These are phyloP conservation scores for Sinocyclocheilus maitianheensis DNA, from an alignment of 2,113 vertebrate species.

Conservation along the genomic window DNA sequence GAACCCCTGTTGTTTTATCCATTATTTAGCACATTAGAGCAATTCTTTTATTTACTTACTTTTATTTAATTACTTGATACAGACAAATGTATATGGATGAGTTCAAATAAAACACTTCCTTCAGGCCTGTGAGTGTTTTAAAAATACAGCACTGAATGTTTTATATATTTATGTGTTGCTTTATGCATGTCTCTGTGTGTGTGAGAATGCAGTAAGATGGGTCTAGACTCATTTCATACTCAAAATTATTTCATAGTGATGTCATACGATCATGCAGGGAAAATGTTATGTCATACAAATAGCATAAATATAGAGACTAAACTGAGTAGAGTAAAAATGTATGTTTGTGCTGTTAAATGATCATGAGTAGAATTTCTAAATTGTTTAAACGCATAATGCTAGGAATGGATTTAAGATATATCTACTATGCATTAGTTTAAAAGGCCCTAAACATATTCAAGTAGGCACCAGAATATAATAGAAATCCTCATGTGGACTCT, in stretches of 20 bases:
- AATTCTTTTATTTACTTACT: not conserved
- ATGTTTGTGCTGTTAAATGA: not conserved
- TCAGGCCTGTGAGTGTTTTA: not conserved
- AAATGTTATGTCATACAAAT: slow-evolving; percentile 3
- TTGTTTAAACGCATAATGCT: too few relatives aligned
- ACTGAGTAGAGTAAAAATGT: not conserved
- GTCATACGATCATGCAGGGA: not conserved
- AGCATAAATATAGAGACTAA: not conserved
- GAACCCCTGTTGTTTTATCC: too few relatives aligned
- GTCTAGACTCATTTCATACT: not conserved
- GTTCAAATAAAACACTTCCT: not conserved
- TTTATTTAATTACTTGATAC: not conserved
- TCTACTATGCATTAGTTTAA: not conserved
- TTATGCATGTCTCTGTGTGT: not conserved
- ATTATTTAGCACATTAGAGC: too few relatives aligned
- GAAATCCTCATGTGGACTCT: not conserved
- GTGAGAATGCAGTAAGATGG: not conserved
- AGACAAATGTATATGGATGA: not conserved
- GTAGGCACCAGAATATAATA: not conserved
- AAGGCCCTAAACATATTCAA: not conserved
- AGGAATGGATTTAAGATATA: not conserved
- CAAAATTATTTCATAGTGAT: not conserved
- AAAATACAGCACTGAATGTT: slow-evolving; percentile 7
- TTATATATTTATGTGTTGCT: not conserved
- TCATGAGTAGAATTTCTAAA: not conserved